Base-by-base conservation (phyloP, 2,888 invertebrate genomes). In the Lordiphosa fenestrarum region DNA sequence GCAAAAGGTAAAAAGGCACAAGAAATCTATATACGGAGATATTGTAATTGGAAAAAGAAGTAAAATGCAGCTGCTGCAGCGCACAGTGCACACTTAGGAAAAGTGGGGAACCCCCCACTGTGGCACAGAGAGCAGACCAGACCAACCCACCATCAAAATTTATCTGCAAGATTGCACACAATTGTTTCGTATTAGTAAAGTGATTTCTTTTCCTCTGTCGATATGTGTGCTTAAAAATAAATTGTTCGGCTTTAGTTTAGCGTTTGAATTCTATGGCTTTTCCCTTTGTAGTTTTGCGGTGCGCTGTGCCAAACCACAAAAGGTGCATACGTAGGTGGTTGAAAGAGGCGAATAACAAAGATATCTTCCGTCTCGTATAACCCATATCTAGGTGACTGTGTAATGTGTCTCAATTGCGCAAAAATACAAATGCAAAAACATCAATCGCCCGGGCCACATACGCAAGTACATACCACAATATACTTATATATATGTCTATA, bases 111-210 rank as follows among this genome's bases (percentile, higher is more conserved):
- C 15, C 15, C 30, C 42, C 50, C 60, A 37, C 49, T 60, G 50
- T 21, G 47, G 15, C 35, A 9, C 44, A 10, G 19, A 12, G 36
- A 33, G n/a, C 37, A n/a, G 15, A 15, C 15, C 15, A 10, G 3
- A 5, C 30, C 35, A 39, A 12, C 47, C 54, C 58, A 59, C 49
- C 66, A 47, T 50, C 71, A 40, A 76, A 65, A 71, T 69, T 62
- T 83, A 83, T 83, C 71, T 76, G 69, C 68, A 63, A 80, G 81
- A 80, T 80, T 80, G 82, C 75, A 73, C 80, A 78, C 78, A 82
- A 84, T 80, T 75, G 80, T 75, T 84, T 81, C 66, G 78, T 71
- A 69, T 68, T 78, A 55, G 77, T 55, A 53, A 49, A 64, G 66
- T 53, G 70, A 69, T 66, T 64, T 69, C 54, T 53, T 71, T 57